A percentile compares a stretch with the other conserved stretches of the same genome.
Evolutionary conservation across 2,888 invertebrate species (phyloP).

Genomic region (Bhutanitis thaidina): DNA sequence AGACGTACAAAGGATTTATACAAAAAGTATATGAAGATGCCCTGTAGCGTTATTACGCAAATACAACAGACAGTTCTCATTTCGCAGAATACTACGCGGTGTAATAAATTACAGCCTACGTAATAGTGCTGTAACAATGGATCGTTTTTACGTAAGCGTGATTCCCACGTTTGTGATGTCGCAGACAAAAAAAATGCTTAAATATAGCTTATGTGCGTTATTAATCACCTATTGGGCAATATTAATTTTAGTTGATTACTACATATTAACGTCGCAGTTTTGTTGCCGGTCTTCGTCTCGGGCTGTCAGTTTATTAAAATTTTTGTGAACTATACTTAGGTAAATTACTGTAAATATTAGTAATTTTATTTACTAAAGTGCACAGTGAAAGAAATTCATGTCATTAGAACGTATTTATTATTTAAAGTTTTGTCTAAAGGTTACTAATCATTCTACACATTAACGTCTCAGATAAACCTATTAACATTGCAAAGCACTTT

Average conservation of each 20-base stretch:
- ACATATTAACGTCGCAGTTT: no score
- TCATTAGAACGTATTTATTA: no score
- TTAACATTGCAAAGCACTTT: background rate
- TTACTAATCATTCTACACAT: background rate
- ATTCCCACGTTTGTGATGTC: constrained; percentile 12
- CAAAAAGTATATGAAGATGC: no score
- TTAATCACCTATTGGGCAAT: background rate
- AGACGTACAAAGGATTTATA: no score
- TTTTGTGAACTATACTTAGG: no score
- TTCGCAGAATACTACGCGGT: background rate
- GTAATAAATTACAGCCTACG: background rate
- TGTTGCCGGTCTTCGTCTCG: no score
- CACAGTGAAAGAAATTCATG: no score
- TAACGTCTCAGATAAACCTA: background rate
- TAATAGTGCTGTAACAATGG: constrained; percentile 14
- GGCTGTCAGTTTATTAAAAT: no score
- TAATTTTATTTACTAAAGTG: no score
- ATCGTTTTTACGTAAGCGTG: constrained; percentile 1
- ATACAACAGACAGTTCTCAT: background rate
- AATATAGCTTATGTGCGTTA: background rate
- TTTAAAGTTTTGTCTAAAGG: background rate
- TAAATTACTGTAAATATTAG: no score
- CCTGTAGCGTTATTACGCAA: no score
- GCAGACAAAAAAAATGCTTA: background rate
- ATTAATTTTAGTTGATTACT: background rate